Conservation (phyloP, 2,797 vertebrate species). For the Mus minutoides region DNA sequence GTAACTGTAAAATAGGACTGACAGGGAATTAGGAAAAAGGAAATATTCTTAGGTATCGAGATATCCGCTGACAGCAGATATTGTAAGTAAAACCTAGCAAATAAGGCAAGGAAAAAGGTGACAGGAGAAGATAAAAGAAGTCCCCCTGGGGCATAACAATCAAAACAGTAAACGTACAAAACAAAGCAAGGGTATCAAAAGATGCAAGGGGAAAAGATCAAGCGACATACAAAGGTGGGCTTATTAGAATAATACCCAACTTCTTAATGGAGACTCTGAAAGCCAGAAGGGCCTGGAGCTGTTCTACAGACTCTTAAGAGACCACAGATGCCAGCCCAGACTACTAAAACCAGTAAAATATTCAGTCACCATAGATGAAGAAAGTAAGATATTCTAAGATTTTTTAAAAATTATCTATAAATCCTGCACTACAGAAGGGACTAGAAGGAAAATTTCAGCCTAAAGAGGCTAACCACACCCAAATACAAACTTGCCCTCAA, state of each 20-base stretch:
- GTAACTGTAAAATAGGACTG: constrained; percentile 22
- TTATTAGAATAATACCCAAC: not conserved
- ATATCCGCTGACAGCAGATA: not conserved
- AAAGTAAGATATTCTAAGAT: not conserved
- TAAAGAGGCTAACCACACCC: not conserved
- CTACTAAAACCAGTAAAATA: not conserved
- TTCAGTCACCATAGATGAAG: not conserved
- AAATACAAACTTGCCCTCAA: no score
- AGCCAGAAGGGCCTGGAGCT: not conserved
- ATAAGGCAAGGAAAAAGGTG: not conserved
- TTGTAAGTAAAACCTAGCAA: not conserved
- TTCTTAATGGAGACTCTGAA: not conserved
- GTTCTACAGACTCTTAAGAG: not conserved
- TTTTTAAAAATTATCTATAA: not conserved
- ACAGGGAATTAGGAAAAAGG: not conserved
- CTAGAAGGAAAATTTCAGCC: not conserved
- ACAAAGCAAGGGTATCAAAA: not conserved
- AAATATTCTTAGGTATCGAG: not conserved
- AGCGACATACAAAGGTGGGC: not conserved
- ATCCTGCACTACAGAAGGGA: not conserved
- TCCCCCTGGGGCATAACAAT: not conserved
- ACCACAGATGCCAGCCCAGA: not conserved
- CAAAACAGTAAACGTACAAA: not conserved
- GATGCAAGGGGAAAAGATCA: not conserved
- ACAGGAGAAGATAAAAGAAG: not conserved